phyloP scores from a whole-genome alignment of 2,113 vertebrate species.

The Nematolebias whitei region DNA sequence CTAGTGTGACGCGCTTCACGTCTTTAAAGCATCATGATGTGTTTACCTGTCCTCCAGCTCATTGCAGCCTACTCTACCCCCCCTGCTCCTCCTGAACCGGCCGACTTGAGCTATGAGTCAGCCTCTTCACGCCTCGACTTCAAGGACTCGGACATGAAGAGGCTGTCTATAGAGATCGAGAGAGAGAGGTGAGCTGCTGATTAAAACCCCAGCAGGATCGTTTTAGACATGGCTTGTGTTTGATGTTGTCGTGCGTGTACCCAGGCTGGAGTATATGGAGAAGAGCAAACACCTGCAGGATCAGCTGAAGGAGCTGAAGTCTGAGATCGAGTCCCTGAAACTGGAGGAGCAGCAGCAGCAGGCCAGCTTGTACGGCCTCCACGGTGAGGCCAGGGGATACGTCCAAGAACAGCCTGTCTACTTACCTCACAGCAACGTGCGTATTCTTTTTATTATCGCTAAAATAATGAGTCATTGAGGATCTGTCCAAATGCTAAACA shows the following conservation, averaged over 20 bases:
- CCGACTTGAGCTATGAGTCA: slow-evolving; percentile 78
- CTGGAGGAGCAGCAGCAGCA: slow-evolving; percentile 88
- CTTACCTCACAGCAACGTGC: slow-evolving; percentile 79
- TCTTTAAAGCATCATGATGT: not conserved
- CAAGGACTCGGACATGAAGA: slow-evolving; percentile 91
- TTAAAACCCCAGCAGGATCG: not conserved
- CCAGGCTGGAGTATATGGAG: slow-evolving; percentile 90
- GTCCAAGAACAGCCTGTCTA: slow-evolving; percentile 78
- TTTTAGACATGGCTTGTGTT: not conserved
- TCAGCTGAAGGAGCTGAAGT: slow-evolving; percentile 89
- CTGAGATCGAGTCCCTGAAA: slow-evolving; percentile 89
- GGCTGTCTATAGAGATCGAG: slow-evolving; percentile 93
- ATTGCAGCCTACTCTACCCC: slow-evolving; percentile 80
- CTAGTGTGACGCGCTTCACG: not conserved
- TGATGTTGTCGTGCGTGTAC: not conserved
- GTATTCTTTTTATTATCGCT: slow-evolving; percentile 26
- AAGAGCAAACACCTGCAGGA: slow-evolving; percentile 92
- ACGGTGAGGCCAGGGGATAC: slow-evolving; percentile 66
- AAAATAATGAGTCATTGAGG: not conserved
- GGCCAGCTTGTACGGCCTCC: slow-evolving; percentile 75
- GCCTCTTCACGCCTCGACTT: slow-evolving; percentile 83
- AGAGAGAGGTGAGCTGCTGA: slow-evolving; percentile 82
- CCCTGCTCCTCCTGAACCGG: slow-evolving; percentile 69
- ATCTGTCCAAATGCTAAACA: not conserved
- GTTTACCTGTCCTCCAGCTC: slow-evolving; percentile 57